Conservation (phyloP, 2,888 invertebrate genomes). For the Habrosyne pyritoides region DNA sequence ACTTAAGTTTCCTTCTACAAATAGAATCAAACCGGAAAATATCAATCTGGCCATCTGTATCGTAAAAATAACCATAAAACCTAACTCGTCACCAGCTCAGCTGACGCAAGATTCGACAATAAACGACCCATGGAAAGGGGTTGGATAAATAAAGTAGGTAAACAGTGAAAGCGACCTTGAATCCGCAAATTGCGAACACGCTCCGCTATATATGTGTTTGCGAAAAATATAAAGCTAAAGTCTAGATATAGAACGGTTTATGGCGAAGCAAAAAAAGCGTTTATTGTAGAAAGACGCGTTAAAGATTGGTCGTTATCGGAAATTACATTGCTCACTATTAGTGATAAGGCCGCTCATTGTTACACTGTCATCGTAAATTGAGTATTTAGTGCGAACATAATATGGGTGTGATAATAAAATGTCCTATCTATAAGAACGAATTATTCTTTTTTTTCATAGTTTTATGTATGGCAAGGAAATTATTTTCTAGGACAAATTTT, state of each 20-base stretch:
- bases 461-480: too few relatives aligned
- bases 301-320: too few relatives aligned
- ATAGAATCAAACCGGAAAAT: conserved; percentile 1
- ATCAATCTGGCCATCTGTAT: conserved; percentile 13
- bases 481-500: too few relatives aligned
- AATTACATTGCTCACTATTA: too few relatives aligned
- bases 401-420: too few relatives aligned
- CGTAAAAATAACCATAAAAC: conserved; percentile 15
- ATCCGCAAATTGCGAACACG: conserved; percentile 21
- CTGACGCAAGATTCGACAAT: conserved; percentile 27
- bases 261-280: too few relatives aligned
- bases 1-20: not conserved
- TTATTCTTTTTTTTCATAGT: too few relatives aligned
- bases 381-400: too few relatives aligned
- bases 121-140: conserved; percentile 25
- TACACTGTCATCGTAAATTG: too few relatives aligned
- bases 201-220: conserved; percentile 4
- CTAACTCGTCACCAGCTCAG: not conserved
- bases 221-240: not conserved
- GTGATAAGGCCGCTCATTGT: too few relatives aligned
- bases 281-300: too few relatives aligned
- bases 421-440: too few relatives aligned
- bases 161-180: conserved; percentile 34
- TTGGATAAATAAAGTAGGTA: conserved; percentile 31
- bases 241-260: not conserved